Conservation (phyloP, 2,797 vertebrate species). For the Hyperoplus immaculatus region DNA sequence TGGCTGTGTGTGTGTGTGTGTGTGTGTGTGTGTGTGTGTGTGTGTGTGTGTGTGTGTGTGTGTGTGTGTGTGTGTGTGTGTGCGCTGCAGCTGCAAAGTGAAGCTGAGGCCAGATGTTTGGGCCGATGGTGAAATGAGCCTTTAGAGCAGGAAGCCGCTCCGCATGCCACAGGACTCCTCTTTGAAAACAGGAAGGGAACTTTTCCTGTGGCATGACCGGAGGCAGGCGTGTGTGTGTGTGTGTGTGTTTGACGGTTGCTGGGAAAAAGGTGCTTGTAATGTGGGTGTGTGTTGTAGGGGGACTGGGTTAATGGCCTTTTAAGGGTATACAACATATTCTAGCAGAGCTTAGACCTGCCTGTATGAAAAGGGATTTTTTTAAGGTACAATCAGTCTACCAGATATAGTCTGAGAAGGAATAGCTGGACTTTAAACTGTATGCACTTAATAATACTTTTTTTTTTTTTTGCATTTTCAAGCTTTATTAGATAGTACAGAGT, state of each 20-base stretch:
- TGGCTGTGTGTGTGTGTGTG: constrained; percentile 56
- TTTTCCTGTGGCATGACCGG: constrained; percentile 94
- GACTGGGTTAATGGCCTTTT: constrained; percentile 75
- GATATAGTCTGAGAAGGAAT: too few relatives aligned
- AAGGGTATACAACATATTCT: constrained; percentile 72
- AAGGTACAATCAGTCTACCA: neutral
- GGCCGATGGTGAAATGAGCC: constrained; percentile 79
- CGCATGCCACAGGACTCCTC: constrained; percentile 88
- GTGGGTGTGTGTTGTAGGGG: constrained; percentile 73
- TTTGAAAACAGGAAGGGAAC: constrained; percentile 97
- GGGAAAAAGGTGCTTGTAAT: constrained; percentile 82
- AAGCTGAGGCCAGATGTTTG: constrained; percentile 88
- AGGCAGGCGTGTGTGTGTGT: constrained; percentile 68
- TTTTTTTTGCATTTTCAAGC: too few relatives aligned
- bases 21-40: too few relatives aligned
- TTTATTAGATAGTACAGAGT: too few relatives aligned
- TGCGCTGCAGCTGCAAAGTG: constrained; percentile 80
- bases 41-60: too few relatives aligned
- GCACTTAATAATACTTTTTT: too few relatives aligned
- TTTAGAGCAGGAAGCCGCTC: constrained; percentile 87
- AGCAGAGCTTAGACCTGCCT: constrained; percentile 33
- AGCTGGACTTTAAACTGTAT: too few relatives aligned
- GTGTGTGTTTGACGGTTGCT: constrained; percentile 84
- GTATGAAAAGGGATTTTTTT: constrained; percentile 35
- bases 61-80: too few relatives aligned